Percentiles rank a stretch among this genome's conserved stretches.
phyloP scores from a whole-genome alignment of 2,113 vertebrate species.

The Solea solea region DNA sequence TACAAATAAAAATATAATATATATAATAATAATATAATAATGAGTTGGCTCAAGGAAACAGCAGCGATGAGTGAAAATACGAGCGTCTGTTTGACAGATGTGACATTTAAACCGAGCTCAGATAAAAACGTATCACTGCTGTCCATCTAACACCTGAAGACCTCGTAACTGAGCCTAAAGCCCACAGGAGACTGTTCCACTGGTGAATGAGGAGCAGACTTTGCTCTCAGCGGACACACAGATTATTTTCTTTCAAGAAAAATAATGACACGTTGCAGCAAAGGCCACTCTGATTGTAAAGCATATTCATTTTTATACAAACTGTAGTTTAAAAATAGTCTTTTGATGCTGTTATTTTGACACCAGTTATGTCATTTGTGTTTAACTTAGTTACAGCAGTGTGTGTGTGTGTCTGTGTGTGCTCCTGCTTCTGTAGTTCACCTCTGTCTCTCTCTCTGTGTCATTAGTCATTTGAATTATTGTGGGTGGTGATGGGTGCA shows the following conservation, averaged over 20 bases:
- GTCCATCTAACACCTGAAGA: constrained; percentile 50
- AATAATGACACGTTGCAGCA: not conserved
- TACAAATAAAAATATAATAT: too few relatives aligned
- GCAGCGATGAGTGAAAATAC: constrained; percentile 21
- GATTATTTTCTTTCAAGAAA: constrained; percentile 4
- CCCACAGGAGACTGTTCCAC: constrained; percentile 22
- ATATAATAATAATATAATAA: too few relatives aligned
- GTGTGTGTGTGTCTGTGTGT: too few relatives aligned
- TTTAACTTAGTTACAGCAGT: too few relatives aligned
- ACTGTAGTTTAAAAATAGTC: not conserved
- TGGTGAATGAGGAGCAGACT: constrained; percentile 6
- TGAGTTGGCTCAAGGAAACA: too few relatives aligned
- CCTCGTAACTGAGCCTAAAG: constrained; percentile 30
- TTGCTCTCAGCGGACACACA: constrained; percentile 15
- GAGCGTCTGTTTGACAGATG: constrained; percentile 48
- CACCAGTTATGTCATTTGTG: too few relatives aligned
- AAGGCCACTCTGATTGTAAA: constrained; percentile 1
- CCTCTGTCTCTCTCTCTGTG: not conserved
- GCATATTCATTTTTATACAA: not conserved
- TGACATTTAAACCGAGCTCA: constrained; percentile 45
- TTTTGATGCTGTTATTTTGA: not conserved
- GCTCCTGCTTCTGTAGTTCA: too few relatives aligned
- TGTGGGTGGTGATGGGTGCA: not conserved
- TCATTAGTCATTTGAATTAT: constrained; percentile 14
- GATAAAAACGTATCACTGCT: constrained; percentile 54